Conservation (phyloP, 1,140 invertebrate species). For the Hylaeus volcanicus region DNA sequence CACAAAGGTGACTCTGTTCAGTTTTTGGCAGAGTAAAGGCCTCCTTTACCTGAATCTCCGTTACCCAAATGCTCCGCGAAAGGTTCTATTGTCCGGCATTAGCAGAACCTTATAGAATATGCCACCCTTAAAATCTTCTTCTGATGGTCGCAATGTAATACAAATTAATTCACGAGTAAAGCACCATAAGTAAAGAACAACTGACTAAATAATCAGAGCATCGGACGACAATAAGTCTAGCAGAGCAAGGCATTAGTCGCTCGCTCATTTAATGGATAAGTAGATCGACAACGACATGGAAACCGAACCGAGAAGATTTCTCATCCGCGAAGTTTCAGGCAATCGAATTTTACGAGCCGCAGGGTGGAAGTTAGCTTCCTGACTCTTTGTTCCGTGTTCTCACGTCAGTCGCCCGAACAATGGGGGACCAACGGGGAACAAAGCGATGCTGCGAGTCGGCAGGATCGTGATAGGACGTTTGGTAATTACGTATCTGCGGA, state of each 20-base stretch:
- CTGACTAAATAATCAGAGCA: no score
- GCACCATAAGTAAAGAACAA: no score
- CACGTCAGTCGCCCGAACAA: background rate
- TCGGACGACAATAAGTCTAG: no score
- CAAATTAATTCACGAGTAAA: no score
- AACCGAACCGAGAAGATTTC: background rate
- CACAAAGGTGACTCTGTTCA: no score
- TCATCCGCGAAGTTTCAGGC: background rate
- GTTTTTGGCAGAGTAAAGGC: no score
- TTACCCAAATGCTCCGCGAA: no score
- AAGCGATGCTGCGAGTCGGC: background rate
- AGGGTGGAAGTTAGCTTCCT: background rate
- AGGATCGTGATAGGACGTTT: background rate
- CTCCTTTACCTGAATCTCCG: no score
- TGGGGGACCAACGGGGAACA: background rate
- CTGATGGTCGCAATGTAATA: no score
- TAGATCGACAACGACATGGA: background rate
- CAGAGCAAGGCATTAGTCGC: background rate
- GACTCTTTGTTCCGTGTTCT: slow-evolving; percentile 24
- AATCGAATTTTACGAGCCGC: slow-evolving; percentile 14
- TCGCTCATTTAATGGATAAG: background rate
- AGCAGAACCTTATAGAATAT: no score
- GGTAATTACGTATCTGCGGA: slow-evolving; percentile 17
- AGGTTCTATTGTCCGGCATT: no score
- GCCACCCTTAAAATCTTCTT: no score